Evolutionary conservation across 2,888 invertebrate genomes (phyloP).

Genomic region (Acronicta aceris): DNA sequence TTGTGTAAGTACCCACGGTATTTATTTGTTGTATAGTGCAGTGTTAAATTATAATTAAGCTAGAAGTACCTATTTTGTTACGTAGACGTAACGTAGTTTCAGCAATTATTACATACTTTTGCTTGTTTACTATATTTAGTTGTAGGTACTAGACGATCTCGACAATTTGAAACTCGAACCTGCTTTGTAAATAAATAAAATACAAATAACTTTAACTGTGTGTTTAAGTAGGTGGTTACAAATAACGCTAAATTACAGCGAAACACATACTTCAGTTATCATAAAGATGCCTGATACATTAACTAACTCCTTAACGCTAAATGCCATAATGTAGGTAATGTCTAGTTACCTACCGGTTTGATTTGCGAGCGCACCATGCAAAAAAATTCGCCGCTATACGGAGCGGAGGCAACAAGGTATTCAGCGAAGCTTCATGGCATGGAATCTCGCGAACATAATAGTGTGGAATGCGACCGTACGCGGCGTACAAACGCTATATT

Average conservation of each 20-base stretch:
- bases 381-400: conserved; percentile 85
- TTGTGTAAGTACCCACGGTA: conserved; percentile 68
- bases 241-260: conserved; percentile 9
- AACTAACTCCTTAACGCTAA: conserved; percentile 50
- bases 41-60: conserved; percentile 4
- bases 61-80: conserved; percentile 7
- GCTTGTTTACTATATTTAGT: conserved; percentile 17
- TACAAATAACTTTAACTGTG: conserved; percentile 8
- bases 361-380: conserved; percentile 80
- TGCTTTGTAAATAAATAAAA: conserved; percentile 24
- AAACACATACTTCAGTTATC: conserved; percentile 25
- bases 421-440: conserved; percentile 69
- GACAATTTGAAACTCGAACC: not conserved
- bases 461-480: conserved; percentile 80
- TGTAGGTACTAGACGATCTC: conserved; percentile 2
- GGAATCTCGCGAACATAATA: conserved; percentile 84
- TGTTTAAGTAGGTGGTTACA: not conserved
- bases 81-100: conserved; percentile 1
- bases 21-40: conserved; percentile 45
- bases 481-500: conserved; percentile 66
- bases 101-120: conserved; percentile 3
- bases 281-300: conserved; percentile 25
- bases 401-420: conserved; percentile 63
- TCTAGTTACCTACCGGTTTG: conserved; percentile 80
- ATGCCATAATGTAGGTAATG: conserved; percentile 66